These are phyloP conservation scores for Cistogaster globosa DNA, from an alignment of 2,888 invertebrate species.

Conservation along the genomic window DNA sequence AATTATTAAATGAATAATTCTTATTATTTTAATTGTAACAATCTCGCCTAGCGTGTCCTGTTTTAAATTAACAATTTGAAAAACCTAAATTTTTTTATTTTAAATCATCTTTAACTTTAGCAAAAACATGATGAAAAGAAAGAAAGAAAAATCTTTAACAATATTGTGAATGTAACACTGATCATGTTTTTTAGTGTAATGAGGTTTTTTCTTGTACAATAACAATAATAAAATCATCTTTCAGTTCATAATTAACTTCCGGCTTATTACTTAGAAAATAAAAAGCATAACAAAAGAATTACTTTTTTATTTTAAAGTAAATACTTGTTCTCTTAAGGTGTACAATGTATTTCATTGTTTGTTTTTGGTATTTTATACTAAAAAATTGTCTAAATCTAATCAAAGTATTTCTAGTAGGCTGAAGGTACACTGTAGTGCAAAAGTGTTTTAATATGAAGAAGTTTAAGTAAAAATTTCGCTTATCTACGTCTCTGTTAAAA, in stretches of 20 bases:
- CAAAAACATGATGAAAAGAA: conserved; percentile 12
- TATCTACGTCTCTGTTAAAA: too few species aligned
- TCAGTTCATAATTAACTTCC: conserved; percentile 54
- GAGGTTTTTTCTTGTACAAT: too few species aligned
- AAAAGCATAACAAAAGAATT: conserved; percentile 17
- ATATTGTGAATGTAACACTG: conserved; percentile 40
- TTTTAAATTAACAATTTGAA: not conserved
- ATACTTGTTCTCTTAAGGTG: conserved; percentile 15
- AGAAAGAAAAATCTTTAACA: conserved; percentile 15
- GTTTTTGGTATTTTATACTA: not conserved
- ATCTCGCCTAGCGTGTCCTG: not conserved
- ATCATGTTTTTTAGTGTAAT: conserved; percentile 28
- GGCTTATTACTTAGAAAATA: conserved; percentile 49
- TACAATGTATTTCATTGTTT: conserved; percentile 1
- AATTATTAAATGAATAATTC: conserved; percentile 24
- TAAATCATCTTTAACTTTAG: conserved; percentile 61
- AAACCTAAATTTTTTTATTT: conserved; percentile 39
- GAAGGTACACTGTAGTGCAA: not conserved
- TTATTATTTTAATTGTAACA: not conserved
- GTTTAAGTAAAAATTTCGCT: too few species aligned
- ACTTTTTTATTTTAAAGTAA: conserved; percentile 9
- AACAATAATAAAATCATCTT: too few species aligned
- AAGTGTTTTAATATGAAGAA: too few species aligned
- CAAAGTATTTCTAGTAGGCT: conserved; percentile 5
- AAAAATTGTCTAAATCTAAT: not conserved